Evolutionary conservation across 2,113 vertebrate species (phyloP).

Genomic region (Catagonus wagneri): DNA sequence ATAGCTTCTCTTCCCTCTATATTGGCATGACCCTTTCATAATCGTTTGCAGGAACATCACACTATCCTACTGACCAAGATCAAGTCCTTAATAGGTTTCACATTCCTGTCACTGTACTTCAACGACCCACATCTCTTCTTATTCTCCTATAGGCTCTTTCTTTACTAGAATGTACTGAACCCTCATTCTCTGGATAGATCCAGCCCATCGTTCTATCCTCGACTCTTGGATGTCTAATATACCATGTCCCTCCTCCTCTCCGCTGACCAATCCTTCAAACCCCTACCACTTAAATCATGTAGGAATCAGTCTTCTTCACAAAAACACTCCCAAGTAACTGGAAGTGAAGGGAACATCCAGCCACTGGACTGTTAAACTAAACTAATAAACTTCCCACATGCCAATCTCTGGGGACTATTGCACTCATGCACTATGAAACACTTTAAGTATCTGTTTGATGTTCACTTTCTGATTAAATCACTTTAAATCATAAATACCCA

Average conservation of each 20-base stretch:
- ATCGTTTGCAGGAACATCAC: slow-evolving; percentile 20
- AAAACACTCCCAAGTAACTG: not conserved
- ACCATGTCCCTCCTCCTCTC: not conserved
- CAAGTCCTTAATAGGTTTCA: slow-evolving; percentile 24
- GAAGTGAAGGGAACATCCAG: not conserved
- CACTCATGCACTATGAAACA: not conserved
- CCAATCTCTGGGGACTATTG: not conserved
- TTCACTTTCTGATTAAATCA: not conserved
- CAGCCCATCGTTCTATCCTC: not conserved
- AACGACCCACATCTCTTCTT: not conserved
- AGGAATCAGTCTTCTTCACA: slow-evolving; percentile 7
- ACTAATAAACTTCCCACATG: not conserved
- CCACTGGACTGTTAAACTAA: not conserved
- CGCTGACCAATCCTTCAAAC: not conserved
- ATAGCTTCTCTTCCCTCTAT: not conserved
- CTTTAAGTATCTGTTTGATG: not conserved
- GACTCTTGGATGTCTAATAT: not conserved
- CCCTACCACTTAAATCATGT: not conserved
- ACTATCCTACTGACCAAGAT: not conserved
- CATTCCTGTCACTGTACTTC: not conserved
- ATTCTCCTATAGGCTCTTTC: not conserved
- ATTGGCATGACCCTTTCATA: not conserved
- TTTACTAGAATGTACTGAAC: not conserved
- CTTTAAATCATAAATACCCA: not conserved
- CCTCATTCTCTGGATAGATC: not conserved